Conservation (phyloP, 2,113 vertebrate species). For the Maccullochella peelii region DNA sequence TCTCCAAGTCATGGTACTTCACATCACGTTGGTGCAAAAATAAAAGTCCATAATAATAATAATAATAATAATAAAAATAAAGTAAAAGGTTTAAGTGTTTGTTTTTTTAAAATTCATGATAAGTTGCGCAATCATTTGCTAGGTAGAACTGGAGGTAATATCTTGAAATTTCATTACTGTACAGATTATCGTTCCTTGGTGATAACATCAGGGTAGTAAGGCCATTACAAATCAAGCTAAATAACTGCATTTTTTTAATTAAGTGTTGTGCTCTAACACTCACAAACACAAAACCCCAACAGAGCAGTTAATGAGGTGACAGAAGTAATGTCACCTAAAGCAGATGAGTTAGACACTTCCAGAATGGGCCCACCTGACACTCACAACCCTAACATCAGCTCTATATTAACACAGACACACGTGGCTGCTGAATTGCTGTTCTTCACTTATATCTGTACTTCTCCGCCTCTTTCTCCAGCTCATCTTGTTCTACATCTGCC, state of each 20-base stretch:
- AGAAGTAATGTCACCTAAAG: conserved; percentile 49
- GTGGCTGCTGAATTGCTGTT: not conserved
- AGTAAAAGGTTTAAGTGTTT: not conserved
- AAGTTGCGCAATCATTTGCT: not conserved
- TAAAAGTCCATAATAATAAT: not conserved
- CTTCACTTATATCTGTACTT: not conserved
- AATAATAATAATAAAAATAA: not conserved
- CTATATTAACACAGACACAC: conserved; percentile 8
- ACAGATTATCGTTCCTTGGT: not conserved
- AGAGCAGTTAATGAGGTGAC: conserved; percentile 56
- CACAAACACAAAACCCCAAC: not conserved
- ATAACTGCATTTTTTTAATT: not conserved
- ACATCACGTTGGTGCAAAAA: not conserved
- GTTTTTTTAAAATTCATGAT: too few relatives aligned
- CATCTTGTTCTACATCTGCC: conserved; percentile 5
- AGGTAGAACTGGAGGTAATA: not conserved
- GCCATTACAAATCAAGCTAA: not conserved
- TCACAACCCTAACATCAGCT: conserved; percentile 9
- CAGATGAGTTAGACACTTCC: conserved; percentile 22
- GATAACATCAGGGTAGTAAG: not conserved
- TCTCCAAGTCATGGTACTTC: not conserved
- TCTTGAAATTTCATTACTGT: not conserved
- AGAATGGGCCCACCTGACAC: conserved; percentile 15
- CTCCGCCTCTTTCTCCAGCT: conserved; percentile 1
- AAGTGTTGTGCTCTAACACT: not conserved